Conservation (phyloP, 2,797 vertebrate genomes). For the Synanceia verrucosa region DNA sequence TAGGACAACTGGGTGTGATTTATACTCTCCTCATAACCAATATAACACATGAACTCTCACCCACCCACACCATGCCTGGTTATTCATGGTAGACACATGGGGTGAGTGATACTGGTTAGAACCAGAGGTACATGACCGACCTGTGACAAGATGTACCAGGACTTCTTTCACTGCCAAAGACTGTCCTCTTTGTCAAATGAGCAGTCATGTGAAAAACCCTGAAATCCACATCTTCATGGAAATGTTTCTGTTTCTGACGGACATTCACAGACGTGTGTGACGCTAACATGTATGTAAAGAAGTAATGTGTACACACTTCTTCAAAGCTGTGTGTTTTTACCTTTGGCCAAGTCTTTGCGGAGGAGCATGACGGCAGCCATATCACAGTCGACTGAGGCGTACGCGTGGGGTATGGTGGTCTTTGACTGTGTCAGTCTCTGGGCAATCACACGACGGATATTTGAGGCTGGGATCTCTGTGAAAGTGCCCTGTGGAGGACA, state of each 20-base stretch:
- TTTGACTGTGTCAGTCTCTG: conserved; percentile 95
- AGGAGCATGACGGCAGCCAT: conserved; percentile 89
- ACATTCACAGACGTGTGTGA: not conserved
- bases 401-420: conserved; percentile 93
- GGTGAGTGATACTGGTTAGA: not conserved
- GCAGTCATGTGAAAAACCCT: conserved; percentile 55
- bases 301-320: not conserved
- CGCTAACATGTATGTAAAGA: not conserved
- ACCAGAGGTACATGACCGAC: conserved; percentile 2
- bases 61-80: not conserved
- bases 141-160: conserved; percentile 17
- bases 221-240: conserved; percentile 52
- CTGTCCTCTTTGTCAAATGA: conserved; percentile 37
- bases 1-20: no score
- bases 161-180: conserved; percentile 5
- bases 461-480: conserved; percentile 92
- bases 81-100: not conserved
- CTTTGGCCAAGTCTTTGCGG: conserved; percentile 88
- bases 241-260: conserved; percentile 5
- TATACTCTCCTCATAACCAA: not conserved
- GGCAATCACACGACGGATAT: conserved; percentile 92
- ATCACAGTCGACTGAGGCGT: conserved; percentile 91
- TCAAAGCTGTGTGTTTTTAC: conserved; percentile 66
- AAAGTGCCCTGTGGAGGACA: conserved; percentile 86
- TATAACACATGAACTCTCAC: not conserved